Conservation (phyloP, 1,140 invertebrate genomes). For the Calliopsis andreniformis region DNA sequence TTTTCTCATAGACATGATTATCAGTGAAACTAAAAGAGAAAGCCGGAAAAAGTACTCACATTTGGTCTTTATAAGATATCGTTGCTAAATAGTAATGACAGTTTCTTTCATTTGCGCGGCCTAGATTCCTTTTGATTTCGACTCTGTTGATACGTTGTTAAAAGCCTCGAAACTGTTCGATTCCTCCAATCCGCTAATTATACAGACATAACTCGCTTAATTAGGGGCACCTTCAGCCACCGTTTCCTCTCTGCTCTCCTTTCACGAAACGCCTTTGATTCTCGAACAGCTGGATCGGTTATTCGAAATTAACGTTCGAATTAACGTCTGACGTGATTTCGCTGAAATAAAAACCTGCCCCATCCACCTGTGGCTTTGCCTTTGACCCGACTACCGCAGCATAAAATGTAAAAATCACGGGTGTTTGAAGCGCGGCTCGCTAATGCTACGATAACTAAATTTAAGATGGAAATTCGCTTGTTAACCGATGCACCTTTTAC, state of each 20-base stretch:
- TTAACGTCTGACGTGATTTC: conserved; percentile 22
- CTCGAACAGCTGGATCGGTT: background rate
- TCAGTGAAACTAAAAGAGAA: background rate
- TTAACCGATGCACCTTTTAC: too few relatives aligned
- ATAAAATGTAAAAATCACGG: conserved; percentile 42
- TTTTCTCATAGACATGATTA: background rate
- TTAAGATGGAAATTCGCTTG: background rate
- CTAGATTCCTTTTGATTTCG: conserved; percentile 17
- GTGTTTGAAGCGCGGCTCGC: background rate
- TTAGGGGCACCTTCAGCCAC: background rate
- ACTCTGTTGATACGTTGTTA: background rate
- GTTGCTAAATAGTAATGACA: conserved; percentile 2
- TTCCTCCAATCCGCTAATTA: conserved; percentile 21
- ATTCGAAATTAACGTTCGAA: conserved; percentile 31
- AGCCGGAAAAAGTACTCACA: conserved; percentile 3
- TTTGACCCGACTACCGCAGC: conserved; percentile 7
- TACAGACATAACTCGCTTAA: conserved; percentile 26
- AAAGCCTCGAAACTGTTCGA: conserved; percentile 44
- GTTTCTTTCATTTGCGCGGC: conserved; percentile 14
- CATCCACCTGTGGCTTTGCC: conserved; percentile 55
- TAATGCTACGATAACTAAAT: background rate
- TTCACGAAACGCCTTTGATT: background rate
- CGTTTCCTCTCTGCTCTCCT: background rate
- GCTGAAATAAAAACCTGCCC: conserved; percentile 43
- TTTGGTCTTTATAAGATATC: conserved; percentile 4